A percentile compares a stretch with the other conserved stretches of the same genome.
Conservation (phyloP, 2,113 vertebrate genomes). For the Pavo muticus region DNA sequence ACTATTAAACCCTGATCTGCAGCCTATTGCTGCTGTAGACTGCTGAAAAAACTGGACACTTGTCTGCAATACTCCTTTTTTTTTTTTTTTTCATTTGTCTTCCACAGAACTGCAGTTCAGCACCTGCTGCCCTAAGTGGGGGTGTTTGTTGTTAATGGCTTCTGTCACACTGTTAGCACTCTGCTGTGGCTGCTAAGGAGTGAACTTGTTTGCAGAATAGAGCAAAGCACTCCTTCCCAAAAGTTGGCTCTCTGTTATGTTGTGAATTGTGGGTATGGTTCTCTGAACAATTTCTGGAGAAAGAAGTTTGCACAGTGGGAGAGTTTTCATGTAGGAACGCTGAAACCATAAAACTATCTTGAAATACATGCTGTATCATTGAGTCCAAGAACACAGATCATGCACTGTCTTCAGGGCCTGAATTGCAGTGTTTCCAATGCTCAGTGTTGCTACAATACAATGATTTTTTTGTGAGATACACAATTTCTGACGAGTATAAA, state of each 20-base stretch:
- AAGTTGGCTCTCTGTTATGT: background rate
- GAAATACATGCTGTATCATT: background rate
- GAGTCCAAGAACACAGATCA: slow-evolving; percentile 39
- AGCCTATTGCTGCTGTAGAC: background rate
- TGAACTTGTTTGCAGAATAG: background rate
- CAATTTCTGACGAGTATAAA: slow-evolving; percentile 59
- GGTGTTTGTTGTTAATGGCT: background rate
- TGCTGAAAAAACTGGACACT: background rate
- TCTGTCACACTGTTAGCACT: background rate
- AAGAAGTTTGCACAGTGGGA: background rate
- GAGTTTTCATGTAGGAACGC: background rate
- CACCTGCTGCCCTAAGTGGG: background rate
- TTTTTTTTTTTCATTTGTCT: background rate
- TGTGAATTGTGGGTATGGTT: background rate
- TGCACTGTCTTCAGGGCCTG: background rate
- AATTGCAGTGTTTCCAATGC: slow-evolving; percentile 45
- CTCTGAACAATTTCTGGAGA: background rate
- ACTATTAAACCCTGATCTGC: background rate
- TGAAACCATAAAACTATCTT: background rate
- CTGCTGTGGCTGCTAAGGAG: accelerated
- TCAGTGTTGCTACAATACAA: slow-evolving; percentile 40
- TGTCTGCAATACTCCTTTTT: background rate
- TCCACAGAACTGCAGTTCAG: background rate
- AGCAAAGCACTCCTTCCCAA: background rate
- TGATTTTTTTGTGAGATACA: slow-evolving; percentile 56